Conservation (phyloP, 2,797 vertebrate genomes). For the Pyrocephalus nanus region DNA sequence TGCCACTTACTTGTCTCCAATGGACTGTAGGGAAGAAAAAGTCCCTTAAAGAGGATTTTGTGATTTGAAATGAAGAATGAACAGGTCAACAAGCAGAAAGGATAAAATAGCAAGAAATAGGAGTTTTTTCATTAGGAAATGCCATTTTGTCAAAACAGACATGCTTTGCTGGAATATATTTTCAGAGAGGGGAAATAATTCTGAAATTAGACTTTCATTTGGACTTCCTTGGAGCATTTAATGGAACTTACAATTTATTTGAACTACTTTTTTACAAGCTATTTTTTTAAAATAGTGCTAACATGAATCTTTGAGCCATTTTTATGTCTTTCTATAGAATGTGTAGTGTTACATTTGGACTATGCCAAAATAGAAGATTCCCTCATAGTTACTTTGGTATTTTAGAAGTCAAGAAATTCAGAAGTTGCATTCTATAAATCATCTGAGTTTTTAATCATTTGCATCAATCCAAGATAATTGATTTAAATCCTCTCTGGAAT, state of each 20-base stretch:
- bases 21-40: neutral
- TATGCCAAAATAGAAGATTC: neutral
- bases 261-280: neutral
- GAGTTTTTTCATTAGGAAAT: neutral
- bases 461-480: neutral
- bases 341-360: neutral
- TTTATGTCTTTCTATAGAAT: neutral
- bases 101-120: neutral
- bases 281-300: neutral
- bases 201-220: conserved; percentile 8
- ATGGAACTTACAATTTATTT: neutral
- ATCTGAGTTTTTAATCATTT: neutral
- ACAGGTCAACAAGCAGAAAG: neutral
- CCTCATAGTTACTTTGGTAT: neutral
- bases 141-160: neutral
- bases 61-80: conserved; percentile 6
- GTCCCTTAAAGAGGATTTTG: neutral
- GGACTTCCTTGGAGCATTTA: neutral
- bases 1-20: neutral
- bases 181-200: neutral
- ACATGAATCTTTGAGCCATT: neutral
- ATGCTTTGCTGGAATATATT: neutral
- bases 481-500: neutral
- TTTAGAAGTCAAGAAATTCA: conserved; percentile 9
- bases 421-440: neutral